Percentiles rank a stretch among this genome's conserved stretches.
Evolutionary conservation across 2,888 invertebrate species (phyloP).

Genomic region (Acleris sparsana): DNA sequence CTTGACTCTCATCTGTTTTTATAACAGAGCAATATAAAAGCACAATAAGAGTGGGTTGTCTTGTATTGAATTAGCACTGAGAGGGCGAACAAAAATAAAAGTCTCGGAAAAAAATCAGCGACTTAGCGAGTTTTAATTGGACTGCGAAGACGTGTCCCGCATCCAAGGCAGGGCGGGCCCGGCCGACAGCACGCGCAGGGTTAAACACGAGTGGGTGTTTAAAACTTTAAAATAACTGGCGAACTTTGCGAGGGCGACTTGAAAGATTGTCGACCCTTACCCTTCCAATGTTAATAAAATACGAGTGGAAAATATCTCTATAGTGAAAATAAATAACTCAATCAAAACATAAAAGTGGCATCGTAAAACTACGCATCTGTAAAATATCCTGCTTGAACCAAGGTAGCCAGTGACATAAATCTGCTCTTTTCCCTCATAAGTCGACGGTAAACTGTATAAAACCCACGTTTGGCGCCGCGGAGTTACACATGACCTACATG

Average conservation of each 20-base stretch:
- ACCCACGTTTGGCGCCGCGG: slow-evolving; percentile 15
- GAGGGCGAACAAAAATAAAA: slow-evolving; percentile 12
- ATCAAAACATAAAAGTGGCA: no score
- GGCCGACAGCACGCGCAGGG: no score
- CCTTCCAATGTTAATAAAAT: no score
- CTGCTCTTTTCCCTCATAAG: neutral
- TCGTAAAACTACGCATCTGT: no score
- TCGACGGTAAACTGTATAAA: slow-evolving; percentile 16
- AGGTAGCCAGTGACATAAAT: slow-evolving; percentile 14
- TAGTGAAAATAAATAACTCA: no score
- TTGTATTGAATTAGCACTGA: slow-evolving; percentile 14
- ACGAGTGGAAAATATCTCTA: no score
- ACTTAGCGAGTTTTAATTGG: slow-evolving; percentile 20
- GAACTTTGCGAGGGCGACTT: no score
- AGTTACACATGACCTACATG: slow-evolving; percentile 8
- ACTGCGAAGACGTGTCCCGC: slow-evolving; percentile 14
- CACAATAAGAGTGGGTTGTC: neutral
- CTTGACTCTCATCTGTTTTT: neutral
- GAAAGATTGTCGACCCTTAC: no score
- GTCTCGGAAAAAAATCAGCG: slow-evolving; percentile 12
- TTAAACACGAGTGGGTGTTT: neutral
- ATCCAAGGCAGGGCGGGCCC: neutral
- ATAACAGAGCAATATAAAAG: neutral
- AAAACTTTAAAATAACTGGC: slow-evolving; percentile 1
- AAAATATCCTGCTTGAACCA: no score